phyloP scores from a whole-genome alignment of 2,797 vertebrate genomes.

The Etheostoma perlongum region DNA sequence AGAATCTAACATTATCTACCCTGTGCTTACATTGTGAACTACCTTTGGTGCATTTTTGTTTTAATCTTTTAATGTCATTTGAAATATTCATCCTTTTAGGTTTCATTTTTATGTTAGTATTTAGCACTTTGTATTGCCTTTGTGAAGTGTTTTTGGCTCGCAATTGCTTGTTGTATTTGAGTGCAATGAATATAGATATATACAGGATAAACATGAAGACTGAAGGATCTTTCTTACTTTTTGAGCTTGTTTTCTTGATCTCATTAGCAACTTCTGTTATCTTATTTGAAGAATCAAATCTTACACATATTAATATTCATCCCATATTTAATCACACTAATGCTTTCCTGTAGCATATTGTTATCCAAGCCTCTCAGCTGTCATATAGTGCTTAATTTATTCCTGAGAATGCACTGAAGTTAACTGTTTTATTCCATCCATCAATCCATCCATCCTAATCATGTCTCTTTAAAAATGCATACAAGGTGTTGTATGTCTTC shows the following conservation, averaged over 20 bases:
- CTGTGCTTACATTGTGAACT: not conserved
- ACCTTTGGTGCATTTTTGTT: not conserved
- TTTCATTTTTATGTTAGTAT: not conserved
- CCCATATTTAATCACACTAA: not conserved
- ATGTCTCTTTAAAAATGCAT: not conserved
- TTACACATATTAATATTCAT: not conserved
- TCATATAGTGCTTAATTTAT: not conserved
- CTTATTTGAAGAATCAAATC: not conserved
- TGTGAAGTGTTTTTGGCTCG: not conserved
- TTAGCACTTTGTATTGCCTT: not conserved
- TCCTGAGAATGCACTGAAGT: not conserved
- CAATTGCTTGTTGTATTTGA: not conserved
- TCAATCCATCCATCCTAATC: no score
- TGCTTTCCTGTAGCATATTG: not conserved
- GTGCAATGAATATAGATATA: not conserved
- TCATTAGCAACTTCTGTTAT: not conserved
- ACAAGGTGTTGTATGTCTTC: not conserved
- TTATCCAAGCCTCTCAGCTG: not conserved
- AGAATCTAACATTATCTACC: not conserved
- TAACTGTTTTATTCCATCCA: not conserved
- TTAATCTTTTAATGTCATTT: not conserved
- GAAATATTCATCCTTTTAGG: not conserved
- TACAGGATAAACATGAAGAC: not conserved
- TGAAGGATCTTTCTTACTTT: not conserved
- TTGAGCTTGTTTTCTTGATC: not conserved